phyloP scores from a whole-genome alignment of 2,888 invertebrate species.

The Doris montereyensis region DNA sequence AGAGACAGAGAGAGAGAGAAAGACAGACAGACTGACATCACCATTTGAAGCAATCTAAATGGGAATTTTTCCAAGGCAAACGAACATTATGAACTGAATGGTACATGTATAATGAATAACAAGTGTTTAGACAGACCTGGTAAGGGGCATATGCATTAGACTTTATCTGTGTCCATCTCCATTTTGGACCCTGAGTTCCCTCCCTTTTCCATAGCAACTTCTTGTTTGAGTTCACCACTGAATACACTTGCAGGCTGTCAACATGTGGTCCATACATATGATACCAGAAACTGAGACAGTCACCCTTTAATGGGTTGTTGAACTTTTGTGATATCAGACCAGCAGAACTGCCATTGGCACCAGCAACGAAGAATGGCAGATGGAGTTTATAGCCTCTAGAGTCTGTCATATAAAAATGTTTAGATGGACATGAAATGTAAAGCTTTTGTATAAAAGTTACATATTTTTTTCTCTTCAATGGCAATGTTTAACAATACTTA shows the following conservation, averaged over 20 bases:
- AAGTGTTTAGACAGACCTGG: conserved; percentile 37
- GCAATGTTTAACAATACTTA: too few species aligned
- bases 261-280: conserved; percentile 67
- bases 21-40: background rate
- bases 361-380: conserved; percentile 41
- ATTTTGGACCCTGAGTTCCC: conserved; percentile 58
- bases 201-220: conserved; percentile 57
- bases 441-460: too few species aligned
- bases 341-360: conserved; percentile 59
- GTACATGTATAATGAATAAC: background rate
- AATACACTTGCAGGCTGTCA: conserved; percentile 58
- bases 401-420: too few species aligned
- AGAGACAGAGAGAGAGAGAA: background rate
- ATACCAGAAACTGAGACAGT: conserved; percentile 66
- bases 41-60: too few species aligned
- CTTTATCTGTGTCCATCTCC: conserved; percentile 56
- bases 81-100: too few species aligned
- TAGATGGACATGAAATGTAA: too few species aligned
- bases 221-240: conserved; percentile 18
- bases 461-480: too few species aligned
- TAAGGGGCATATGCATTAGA: conserved; percentile 36
- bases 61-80: too few species aligned
- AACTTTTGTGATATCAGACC: conserved; percentile 53
- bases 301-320: conserved; percentile 44
- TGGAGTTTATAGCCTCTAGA: conserved; percentile 29